Conservation (phyloP, 2,888 invertebrate genomes). For the Resseliella maxima region DNA sequence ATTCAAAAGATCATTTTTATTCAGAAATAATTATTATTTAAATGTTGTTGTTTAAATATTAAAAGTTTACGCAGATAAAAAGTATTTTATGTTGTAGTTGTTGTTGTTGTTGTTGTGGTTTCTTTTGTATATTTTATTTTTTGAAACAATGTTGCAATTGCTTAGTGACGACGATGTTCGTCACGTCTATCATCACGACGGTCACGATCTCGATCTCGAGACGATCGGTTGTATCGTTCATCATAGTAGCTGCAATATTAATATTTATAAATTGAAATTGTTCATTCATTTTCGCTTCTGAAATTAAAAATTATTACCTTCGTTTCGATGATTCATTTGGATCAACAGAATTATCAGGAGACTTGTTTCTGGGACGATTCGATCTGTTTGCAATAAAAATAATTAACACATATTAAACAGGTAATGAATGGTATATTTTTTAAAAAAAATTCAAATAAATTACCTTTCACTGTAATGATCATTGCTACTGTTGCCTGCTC, state of each 20-base stretch:
- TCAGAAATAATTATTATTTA: background rate
- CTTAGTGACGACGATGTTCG: constrained; percentile 70
- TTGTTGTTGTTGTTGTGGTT: background rate
- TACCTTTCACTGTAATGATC: constrained; percentile 57
- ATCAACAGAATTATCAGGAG: constrained; percentile 69
- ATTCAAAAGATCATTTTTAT: constrained; percentile 2
- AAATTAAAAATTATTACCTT: constrained; percentile 58
- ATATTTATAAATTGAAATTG: background rate
- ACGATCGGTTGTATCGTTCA: constrained; percentile 82
- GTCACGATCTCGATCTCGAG: constrained; percentile 76
- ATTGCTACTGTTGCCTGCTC: constrained; percentile 62
- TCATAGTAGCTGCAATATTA: constrained; percentile 77
- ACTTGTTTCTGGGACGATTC: constrained; percentile 70
- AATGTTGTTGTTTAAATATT: too few relatives aligned
- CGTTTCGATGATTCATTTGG: constrained; percentile 67
- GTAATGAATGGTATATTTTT: background rate
- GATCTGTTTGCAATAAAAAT: constrained; percentile 68
- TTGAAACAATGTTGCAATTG: background rate
- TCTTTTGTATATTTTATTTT: background rate
- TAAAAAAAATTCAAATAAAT: constrained; percentile 23
- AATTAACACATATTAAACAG: background rate
- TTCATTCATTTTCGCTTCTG: background rate
- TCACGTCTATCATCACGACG: constrained; percentile 75
- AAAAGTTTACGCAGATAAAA: constrained; percentile 5
- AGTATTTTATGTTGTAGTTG: background rate